These are phyloP conservation scores for Margarornis squamiger DNA, from an alignment of 2,797 vertebrate genomes.

Conservation along the genomic window DNA sequence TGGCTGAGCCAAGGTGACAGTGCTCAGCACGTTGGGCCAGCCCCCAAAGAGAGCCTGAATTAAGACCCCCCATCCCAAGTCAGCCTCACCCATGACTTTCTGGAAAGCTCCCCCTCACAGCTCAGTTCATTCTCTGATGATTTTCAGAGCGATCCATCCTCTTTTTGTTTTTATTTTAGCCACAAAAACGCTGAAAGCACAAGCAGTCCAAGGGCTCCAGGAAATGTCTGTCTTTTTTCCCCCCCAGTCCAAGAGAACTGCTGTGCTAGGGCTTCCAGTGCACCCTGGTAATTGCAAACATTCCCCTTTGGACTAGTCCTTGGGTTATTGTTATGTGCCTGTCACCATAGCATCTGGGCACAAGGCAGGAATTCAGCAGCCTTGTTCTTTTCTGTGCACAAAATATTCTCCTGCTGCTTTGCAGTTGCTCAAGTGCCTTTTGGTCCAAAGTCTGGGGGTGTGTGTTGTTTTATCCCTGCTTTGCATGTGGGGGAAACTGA, in stretches of 20 bases:
- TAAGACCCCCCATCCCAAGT: not conserved
- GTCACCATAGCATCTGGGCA: conserved; percentile 57
- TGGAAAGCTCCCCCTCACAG: not conserved
- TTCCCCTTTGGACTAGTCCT: not conserved
- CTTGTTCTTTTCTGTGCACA: not conserved
- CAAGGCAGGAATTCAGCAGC: conserved; percentile 17
- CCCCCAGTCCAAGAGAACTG: not conserved
- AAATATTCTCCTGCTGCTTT: not conserved
- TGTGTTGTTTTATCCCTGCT: not conserved
- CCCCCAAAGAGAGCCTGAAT: not conserved
- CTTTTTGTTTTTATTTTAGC: conserved; percentile 38
- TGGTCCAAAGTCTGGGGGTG: not conserved
- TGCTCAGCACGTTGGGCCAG: not conserved
- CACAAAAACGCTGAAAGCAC: conserved; percentile 25
- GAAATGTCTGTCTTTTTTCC: conserved; percentile 4
- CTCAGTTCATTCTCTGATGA: not conserved
- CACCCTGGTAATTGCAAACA: conserved; percentile 44
- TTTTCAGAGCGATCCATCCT: not conserved
- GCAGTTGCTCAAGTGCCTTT: not conserved
- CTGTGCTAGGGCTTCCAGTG: conserved; percentile 35
- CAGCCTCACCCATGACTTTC: not conserved
- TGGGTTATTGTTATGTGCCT: conserved; percentile 46
- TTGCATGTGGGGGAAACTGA: not conserved
- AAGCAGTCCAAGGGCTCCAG: conserved; percentile 33
- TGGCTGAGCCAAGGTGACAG: not conserved